phyloP scores from a whole-genome alignment of 1,140 invertebrate genomes.

The Dendrolimus kikuchii region DNA sequence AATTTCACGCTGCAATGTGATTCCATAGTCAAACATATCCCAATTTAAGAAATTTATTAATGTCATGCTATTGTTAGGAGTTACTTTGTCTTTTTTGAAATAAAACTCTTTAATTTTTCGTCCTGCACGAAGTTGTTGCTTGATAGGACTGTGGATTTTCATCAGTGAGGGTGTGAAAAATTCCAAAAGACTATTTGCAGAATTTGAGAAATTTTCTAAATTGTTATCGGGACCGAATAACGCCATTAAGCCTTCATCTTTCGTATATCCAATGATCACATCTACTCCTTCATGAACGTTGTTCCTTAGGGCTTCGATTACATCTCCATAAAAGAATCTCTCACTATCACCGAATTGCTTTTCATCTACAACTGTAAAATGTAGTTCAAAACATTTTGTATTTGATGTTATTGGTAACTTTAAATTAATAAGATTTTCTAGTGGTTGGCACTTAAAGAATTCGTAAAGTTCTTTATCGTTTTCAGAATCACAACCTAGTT shows the following conservation, averaged over 20 bases:
- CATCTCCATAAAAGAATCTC: slow-evolving; percentile 21
- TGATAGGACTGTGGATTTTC: neutral
- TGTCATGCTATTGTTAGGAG: slow-evolving; percentile 9
- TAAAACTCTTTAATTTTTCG: slow-evolving; percentile 59
- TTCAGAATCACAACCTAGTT: slow-evolving; percentile 16
- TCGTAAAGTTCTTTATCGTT: slow-evolving; percentile 17
- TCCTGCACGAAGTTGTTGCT: slow-evolving; percentile 23
- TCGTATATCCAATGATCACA: slow-evolving; percentile 17
- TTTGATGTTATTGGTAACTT: slow-evolving; percentile 5
- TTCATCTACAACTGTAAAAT: slow-evolving; percentile 14
- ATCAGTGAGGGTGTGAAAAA: slow-evolving; percentile 12
- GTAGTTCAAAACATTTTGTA: slow-evolving; percentile 8
- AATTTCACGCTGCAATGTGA: slow-evolving; percentile 5
- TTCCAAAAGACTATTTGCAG: slow-evolving; percentile 8
- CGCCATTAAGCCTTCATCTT: slow-evolving; percentile 16
- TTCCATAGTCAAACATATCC: slow-evolving; percentile 10
- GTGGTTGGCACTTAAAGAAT: slow-evolving; percentile 22
- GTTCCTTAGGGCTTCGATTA: slow-evolving; percentile 8
- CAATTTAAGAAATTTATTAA: slow-evolving; percentile 1
- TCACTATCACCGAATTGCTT: slow-evolving; percentile 24
- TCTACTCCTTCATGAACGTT: slow-evolving; percentile 22
- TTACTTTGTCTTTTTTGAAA: slow-evolving; percentile 43
- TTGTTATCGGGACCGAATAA: neutral
- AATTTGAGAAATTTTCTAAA: neutral
- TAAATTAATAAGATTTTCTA: slow-evolving; percentile 8